Conservation (phyloP, 2,797 vertebrate genomes). For the Natrix natrix region DNA sequence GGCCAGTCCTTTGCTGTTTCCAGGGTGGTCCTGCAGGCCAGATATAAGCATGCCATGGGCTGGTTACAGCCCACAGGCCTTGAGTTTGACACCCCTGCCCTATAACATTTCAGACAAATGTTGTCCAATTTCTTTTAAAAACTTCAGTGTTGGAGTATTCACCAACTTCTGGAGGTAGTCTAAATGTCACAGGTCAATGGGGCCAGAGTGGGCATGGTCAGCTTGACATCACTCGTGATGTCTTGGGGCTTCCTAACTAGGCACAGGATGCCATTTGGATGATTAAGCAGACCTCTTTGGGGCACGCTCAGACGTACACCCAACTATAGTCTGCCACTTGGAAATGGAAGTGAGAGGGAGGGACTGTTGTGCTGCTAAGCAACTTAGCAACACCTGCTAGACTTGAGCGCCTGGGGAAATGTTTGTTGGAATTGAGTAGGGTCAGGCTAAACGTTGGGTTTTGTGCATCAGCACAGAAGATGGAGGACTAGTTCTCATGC, state of each 20-base stretch:
- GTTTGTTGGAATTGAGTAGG: neutral
- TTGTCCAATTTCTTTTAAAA: neutral
- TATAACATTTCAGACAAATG: neutral
- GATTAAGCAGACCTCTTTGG: neutral
- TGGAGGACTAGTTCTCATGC: neutral
- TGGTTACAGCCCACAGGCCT: too few species aligned
- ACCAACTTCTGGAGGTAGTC: neutral
- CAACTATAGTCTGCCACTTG: neutral
- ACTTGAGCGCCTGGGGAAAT: neutral
- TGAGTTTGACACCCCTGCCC: too few species aligned
- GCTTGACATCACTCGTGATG: too few species aligned
- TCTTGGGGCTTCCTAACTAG: neutral
- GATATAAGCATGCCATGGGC: too few species aligned
- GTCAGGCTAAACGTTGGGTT: neutral
- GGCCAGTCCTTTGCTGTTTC: too few species aligned
- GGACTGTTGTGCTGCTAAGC: neutral
- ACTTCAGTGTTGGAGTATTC: neutral
- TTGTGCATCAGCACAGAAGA: neutral
- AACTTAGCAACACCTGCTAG: neutral
- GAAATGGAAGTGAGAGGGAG: neutral
- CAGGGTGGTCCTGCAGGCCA: too few species aligned
- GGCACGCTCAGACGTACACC: neutral
- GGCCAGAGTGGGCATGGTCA: too few species aligned
- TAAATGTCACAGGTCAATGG: neutral
- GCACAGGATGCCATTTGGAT: neutral